Evolutionary conservation across 2,113 vertebrate species (phyloP), one percentile per base, ranked within the genome.

Genomic region (Coptodon bakossiorum): DNA sequence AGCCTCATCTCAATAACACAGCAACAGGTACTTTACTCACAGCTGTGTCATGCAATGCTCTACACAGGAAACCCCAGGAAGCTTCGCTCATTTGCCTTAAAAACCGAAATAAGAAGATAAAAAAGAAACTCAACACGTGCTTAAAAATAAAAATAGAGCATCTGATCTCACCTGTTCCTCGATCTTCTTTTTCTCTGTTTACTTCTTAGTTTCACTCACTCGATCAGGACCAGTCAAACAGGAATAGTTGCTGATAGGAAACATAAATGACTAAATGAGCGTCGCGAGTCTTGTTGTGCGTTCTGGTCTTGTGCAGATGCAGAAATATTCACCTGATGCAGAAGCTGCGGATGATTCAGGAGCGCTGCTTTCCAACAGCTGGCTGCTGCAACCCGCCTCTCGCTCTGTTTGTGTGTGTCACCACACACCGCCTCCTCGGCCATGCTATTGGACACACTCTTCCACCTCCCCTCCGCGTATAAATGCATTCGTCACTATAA

Each of bases 291-390:
- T 63, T 1, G 40, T 10, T 11, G 34, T 14, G 76, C 36, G 79
- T 6, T 56, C 24, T 31, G 43, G 29, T 87, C 38, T 56, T 7
- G 36, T 24, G 81, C 34, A 54, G 86, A 89, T 90, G 90, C 7
- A 4, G 52, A 80, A 81, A 90, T 82, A 79, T 91, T 88, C 91
- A 95, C 93, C 94, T 95, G 95, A 89, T 91, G 86, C 88, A 29
- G 85, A 59, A 82, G 85, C 40, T 56, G 87, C 87, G 80, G 91
- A 80, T 88, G 93, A 88, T 86, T 88, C 45, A 87, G 88, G 90
- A 91, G 85, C 88, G 91, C 92, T 90, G 89, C 93, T 94, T 68
- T 93, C 94, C 88, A 92, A 91, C 92, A 94, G 93, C 92, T 94
- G 91, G 92, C 93, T 83, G 91, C 92, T 78, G 50, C 84, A 76